Percentiles rank a stretch among this genome's conserved stretches.
Evolutionary conservation across 2,113 vertebrate species (phyloP).

Genomic region (Phrynosoma blainvillii): DNA sequence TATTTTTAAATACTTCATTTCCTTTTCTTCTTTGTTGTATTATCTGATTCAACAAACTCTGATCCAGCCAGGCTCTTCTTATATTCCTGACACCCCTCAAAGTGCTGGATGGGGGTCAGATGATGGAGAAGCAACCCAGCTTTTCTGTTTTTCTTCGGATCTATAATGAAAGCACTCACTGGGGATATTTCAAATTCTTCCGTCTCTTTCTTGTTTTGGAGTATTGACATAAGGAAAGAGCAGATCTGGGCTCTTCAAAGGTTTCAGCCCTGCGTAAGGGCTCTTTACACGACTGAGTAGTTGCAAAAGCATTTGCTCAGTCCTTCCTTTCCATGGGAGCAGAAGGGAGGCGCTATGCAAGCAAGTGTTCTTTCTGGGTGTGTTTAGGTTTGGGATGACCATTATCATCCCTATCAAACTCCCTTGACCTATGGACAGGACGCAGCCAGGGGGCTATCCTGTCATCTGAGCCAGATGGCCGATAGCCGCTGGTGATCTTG

Average conservation of each 20-base stretch:
- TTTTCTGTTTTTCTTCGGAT: slow-evolving; percentile 22
- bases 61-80: not conserved
- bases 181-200: slow-evolving; percentile 7
- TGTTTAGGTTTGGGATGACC: slow-evolving; percentile 55
- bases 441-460: slow-evolving; percentile 61
- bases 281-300: not conserved
- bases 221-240: slow-evolving; percentile 39
- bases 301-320: not conserved
- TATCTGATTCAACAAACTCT: too few relatives aligned
- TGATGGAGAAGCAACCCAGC: not conserved
- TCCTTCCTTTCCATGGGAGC: slow-evolving; percentile 47
- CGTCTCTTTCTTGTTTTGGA: slow-evolving; percentile 8
- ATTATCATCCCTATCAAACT: slow-evolving; percentile 51
- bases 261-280: slow-evolving; percentile 10
- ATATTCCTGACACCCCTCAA: too few relatives aligned
- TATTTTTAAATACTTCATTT: not conserved
- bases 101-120: not conserved
- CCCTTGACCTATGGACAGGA: slow-evolving; percentile 44
- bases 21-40: too few relatives aligned
- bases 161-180: slow-evolving; percentile 29
- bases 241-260: slow-evolving; percentile 1
- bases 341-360: slow-evolving; percentile 49
- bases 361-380: slow-evolving; percentile 1
- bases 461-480: slow-evolving; percentile 70
- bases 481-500: slow-evolving; percentile 78